Base-by-base conservation (phyloP, 2,113 vertebrate species). In the Oriolus oriolus region DNA sequence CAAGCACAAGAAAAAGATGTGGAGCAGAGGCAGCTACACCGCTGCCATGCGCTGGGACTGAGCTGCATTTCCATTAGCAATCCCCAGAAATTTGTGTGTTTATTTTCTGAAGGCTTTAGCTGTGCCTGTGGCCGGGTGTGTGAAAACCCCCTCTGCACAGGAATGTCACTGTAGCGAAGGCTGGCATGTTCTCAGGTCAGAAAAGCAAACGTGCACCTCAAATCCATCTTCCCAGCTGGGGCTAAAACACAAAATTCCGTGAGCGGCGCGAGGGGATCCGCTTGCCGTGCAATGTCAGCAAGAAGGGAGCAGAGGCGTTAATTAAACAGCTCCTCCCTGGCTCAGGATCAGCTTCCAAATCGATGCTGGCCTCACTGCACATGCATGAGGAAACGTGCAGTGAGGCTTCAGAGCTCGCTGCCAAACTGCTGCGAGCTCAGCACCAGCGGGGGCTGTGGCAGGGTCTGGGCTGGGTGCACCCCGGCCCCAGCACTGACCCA, bases 61-160 rank as follows among this genome's bases (percentile, higher is more conserved):
- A 76, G 19, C 54, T 61, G 64, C 49, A 24, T 94, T 92, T 95
- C 78, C 88, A 56, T 81, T 84, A 86, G 76, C 2, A 4, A 65
- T 81, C 71, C 93, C 79, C 87, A 66, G 88, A 90, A 96, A 81
- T 54, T 31, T 0, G 1, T 66, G 86, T 91, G 92, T 93, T 96
- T 95, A 70, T 91, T 92, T 85, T 41, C 77, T 79, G 69, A 87
- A 93, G 77, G 83, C 47, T 94, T 89, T 52, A 71, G 64, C 88
- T 71, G 52, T 57, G 88, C 49, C 63, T 33, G 61, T 9, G 49
- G 45, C 71, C 44, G 44, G 47, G 14, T 52, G 44, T 52, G 45
- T 1, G 1, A 74, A 88, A 79, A 64, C 66, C 87, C 16, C n/a
- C 68, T 31, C 49, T 37, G 79, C 66, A 53, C 84, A 84, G 84